Base-by-base conservation (phyloP, 2,888 invertebrate species). In the Pristionchus mayeri region DNA sequence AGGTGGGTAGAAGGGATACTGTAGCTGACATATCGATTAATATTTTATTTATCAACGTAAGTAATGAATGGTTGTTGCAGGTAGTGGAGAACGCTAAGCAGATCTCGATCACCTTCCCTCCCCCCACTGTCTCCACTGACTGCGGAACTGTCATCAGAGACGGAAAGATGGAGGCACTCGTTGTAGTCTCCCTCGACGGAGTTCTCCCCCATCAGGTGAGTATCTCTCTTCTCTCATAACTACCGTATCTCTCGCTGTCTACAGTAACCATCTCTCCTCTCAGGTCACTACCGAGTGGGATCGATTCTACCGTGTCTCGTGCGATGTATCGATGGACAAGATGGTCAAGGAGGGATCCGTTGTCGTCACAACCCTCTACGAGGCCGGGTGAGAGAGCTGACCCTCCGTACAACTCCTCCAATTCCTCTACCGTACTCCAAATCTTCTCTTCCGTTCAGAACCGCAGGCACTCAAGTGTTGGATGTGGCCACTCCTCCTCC, bases 81-180 rank as follows among this genome's bases (percentile, higher is more conserved):
- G 93, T 92, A 11, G 93, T 93, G 37, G 90, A 91, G 87, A 93
- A 93, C 85, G 92, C 92, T 7, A 91, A 92, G 84, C 93, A 93
- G 87, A 93, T 93, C 85, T 89, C 91, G 37, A 93, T 93, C 87
- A 93, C 92, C 40, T 93, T 93, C 90, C 93, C 93, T 48, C 93
- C 93, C 79, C 93, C 93, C 37, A 93, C 93, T 60, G 89, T 92
- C 82, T 91, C 91, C 34, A 88, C 90, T 21, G 91, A 93, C 85
- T 93, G 93, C 84, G 93, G 93, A 82, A 93, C 93, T 11, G 90
- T 89, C 11, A 91, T 93, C 82, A 90, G 91, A 71, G 92, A 93
- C 76, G 93, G 93, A 85, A 92, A 92, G 86, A 88, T 93, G 89
- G 93, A 93, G 84, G 93, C 93, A 13, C 86, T 93, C 44, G 92